Evolutionary conservation across 2,888 invertebrate genomes (phyloP), one percentile per base, ranked within the genome.

Genomic region (Heliconius hortense): DNA sequence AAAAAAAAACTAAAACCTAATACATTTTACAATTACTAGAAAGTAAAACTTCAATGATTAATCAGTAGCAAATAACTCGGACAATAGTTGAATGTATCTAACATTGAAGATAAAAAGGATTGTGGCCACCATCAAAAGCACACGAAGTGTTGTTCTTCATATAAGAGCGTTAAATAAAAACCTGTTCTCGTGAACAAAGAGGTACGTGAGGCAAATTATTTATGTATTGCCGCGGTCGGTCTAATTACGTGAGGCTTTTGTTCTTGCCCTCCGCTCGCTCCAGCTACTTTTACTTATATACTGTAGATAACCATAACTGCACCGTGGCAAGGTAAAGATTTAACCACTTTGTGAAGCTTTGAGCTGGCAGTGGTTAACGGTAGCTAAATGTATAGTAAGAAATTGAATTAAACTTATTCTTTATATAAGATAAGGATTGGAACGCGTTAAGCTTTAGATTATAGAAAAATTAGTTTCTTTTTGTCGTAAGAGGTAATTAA

Each of bases 121-220:
- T 85, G 86, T 81, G 85, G 87, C 88, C 87, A 88, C 85, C 87
- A 89, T 90, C 89, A 90, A 89, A 88, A 89, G 88, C 88, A 85
- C 86, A 87, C 86, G 84, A 87, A 90, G 88, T 90, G 92, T 87
- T 91, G 87, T 90, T 90, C 90, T 89, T 89, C 88, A 90, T 91
- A 90, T 89, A 89, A 90, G 88, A 89, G 88, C 87, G 88, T 91
- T 91, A 91, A 91, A 93, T 92, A 92, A 91, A 92, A 92, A 90
- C 88, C 90, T 89, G 91, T 89, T 88, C 85, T 85, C 84, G 79
- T 80, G 89, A 91, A 92, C 92, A 93, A 93, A 93, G 91, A 86
- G 89, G 88, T 89, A 93, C 93, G 92, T 93, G 93, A 89, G 90
- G 90, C 90, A 93, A 93, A 93, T 93, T 93, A 93, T 92, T 93